Evolutionary conservation across 2,113 vertebrate species (phyloP), one percentile per base, ranked within the genome.

Genomic region (Rhagologus leucostigma): DNA sequence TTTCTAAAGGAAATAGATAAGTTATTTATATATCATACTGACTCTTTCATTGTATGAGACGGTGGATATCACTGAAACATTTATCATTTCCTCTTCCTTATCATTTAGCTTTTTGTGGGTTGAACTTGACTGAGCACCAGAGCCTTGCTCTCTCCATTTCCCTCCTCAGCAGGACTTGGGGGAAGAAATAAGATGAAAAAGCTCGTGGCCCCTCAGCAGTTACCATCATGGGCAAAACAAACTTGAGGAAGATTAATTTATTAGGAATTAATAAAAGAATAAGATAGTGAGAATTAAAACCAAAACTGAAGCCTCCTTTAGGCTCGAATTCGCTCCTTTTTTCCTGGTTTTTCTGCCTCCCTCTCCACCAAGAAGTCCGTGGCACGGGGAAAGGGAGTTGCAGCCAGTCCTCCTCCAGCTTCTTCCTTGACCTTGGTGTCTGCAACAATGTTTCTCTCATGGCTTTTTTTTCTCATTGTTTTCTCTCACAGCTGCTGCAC

Each of bases 281-380:
- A 79, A 3, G 8, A 37, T 18, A 70, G 10, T 33, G 39, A 75
- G 29, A 75, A 59, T 46, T 14, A 26, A 33, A 78, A 52, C 2
- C 16, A 44, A 59, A 77, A 35, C 8, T 21, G 39, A 83, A 83
- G 1, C 16, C 10, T n/a, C 20, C 33, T 81, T 69, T 12, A 60
- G 39, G 20, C 35, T 69, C 18, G 64, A 26, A 14, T 42, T 68
- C 37, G 33, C 18, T 44, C 3, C 11, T 70, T 70, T 41, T 37
- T 11, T 44, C n/a, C 29, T 41, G 16, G 0, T 5, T 74, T 50
- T 55, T 18, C 35, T 63, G 8, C n/a, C 19, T 44, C 16, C 26
- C 20, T 29, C 49, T 64, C 8, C 0, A 0, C 19, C 11, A 9
- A 63, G 35, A 6, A 3, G 22, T 15, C 26, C 15, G 41, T 42